Evolutionary conservation across 2,113 vertebrate species (phyloP).

Genomic region (Struthidea cinerea): DNA sequence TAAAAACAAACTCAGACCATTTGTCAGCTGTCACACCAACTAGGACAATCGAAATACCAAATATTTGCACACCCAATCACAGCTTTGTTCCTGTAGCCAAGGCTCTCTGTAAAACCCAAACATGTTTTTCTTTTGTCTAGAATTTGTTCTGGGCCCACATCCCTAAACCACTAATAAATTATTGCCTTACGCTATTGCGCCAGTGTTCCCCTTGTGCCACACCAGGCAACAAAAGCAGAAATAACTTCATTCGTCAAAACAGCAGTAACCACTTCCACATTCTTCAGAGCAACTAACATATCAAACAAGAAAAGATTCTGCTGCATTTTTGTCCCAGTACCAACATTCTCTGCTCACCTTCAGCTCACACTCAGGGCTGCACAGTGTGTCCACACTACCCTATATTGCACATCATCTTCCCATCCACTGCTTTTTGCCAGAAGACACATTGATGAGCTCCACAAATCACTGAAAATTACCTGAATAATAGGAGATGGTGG

Average conservation of each 20-base stretch:
- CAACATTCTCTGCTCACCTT: background rate
- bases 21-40: slow-evolving; percentile 56
- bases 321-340: background rate
- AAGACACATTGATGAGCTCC: background rate
- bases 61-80: slow-evolving; percentile 53
- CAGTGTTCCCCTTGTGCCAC: slow-evolving; percentile 43
- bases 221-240: slow-evolving; percentile 43
- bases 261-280: slow-evolving; percentile 4
- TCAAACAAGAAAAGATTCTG: background rate
- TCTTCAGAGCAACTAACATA: background rate
- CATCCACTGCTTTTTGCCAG: background rate
- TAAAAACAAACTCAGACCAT: slow-evolving; percentile 53
- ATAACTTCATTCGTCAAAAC: slow-evolving; percentile 47
- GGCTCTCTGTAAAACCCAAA: slow-evolving; percentile 53
- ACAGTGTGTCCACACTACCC: background rate
- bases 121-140: slow-evolving; percentile 70
- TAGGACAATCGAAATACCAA: slow-evolving; percentile 41
- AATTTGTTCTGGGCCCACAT: slow-evolving; percentile 64
- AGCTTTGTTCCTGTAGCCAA: slow-evolving; percentile 63
- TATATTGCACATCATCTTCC: background rate
- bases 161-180: slow-evolving; percentile 59
- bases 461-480: background rate
- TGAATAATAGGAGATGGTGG: background rate
- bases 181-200: background rate
- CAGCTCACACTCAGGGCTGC: background rate